These are phyloP conservation scores for Porites cylindrica DNA, from an alignment of 92 coral and sea anemone genomes.

Conservation along the genomic window DNA sequence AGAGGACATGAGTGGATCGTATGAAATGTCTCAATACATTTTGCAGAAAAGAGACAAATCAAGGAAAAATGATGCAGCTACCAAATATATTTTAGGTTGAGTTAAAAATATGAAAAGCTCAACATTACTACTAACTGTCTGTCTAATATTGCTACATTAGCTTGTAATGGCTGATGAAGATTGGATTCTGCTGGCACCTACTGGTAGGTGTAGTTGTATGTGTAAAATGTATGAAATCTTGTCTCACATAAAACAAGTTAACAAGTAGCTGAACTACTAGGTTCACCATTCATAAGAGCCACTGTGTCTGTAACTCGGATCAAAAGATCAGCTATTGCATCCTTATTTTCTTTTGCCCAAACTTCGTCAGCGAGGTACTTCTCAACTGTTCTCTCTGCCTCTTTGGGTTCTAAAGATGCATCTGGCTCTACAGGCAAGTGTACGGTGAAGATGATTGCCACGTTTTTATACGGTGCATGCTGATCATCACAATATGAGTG, in stretches of 20 bases:
- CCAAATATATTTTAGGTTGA: too few relatives aligned
- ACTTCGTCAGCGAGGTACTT: conserved; percentile 64
- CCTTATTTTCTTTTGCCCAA: conserved; percentile 74
- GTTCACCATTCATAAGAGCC: conserved; percentile 73
- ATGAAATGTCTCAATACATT: too few relatives aligned
- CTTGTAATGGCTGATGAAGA: too few relatives aligned
- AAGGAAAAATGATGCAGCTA: too few relatives aligned
- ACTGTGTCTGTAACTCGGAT: conserved; percentile 89
- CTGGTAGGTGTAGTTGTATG: too few relatives aligned
- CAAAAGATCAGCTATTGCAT: conserved; percentile 76
- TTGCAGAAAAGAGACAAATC: too few relatives aligned
- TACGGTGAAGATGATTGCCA: conserved; percentile 85
- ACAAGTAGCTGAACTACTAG: not conserved
- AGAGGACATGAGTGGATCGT: too few relatives aligned
- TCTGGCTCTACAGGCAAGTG: conserved; percentile 70
- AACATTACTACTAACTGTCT: too few relatives aligned
- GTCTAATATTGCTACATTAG: too few relatives aligned
- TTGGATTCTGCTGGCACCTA: too few relatives aligned
- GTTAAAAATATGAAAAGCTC: too few relatives aligned
- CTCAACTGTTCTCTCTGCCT: conserved; percentile 77
- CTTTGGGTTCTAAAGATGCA: conserved; percentile 55
- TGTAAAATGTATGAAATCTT: not conserved
- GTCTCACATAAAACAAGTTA: not conserved
- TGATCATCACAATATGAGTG: conserved; percentile 85
- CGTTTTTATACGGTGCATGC: conserved; percentile 76